Percentiles rank a stretch among this genome's conserved stretches.
Evolutionary conservation across 2,113 vertebrate species (phyloP).

Genomic region (Pontoporia blainvillei): DNA sequence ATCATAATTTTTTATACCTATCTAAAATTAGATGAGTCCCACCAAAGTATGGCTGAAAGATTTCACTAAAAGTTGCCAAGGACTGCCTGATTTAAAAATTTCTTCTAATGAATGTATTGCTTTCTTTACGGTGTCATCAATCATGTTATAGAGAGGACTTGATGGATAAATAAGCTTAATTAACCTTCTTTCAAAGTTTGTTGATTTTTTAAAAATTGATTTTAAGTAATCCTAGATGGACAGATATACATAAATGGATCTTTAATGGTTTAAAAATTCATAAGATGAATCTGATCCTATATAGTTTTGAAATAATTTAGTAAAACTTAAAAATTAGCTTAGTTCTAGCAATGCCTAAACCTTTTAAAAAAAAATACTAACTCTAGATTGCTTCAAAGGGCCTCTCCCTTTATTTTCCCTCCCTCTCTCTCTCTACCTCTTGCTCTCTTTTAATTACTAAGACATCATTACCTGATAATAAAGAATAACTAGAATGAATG

Average conservation of each 20-base stretch:
- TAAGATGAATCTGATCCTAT: neutral
- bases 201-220: neutral
- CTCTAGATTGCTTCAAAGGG: neutral
- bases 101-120: neutral
- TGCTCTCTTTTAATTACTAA: neutral
- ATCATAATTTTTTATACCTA: neutral
- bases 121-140: neutral
- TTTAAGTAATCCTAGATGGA: neutral
- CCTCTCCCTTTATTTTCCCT: too few relatives aligned
- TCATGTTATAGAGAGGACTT: neutral
- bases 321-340: neutral
- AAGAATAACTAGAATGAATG: neutral
- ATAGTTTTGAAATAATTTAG: neutral
- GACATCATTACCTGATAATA: neutral
- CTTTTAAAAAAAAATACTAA: neutral
- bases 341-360: neutral
- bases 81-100: neutral
- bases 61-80: neutral
- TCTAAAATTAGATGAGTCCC: neutral
- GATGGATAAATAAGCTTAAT: neutral
- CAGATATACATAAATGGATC: neutral
- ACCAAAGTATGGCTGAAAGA: neutral
- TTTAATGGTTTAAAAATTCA: neutral
- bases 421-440: neutral
- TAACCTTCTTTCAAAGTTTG: neutral